Evolutionary conservation across 2,888 invertebrate genomes (phyloP).

Genomic region (Callyntrura guangdongensis): DNA sequence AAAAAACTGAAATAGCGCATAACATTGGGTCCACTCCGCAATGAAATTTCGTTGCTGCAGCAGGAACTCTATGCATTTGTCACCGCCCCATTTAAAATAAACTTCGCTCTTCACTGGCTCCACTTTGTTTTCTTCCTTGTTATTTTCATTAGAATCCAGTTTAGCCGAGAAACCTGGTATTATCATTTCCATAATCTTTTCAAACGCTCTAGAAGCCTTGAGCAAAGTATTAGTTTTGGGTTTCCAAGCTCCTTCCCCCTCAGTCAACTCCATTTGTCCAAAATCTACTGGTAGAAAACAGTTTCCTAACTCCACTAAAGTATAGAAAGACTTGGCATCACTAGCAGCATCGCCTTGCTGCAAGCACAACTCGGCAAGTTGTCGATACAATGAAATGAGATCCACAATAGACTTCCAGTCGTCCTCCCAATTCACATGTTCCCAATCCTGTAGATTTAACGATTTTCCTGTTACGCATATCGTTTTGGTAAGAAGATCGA

Average conservation of each 20-base stretch:
- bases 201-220: slow-evolving; percentile 81
- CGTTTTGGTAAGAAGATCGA: slow-evolving; percentile 80
- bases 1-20: slow-evolving; percentile 81
- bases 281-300: slow-evolving; percentile 77
- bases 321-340: slow-evolving; percentile 68
- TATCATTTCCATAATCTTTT: slow-evolving; percentile 75
- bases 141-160: background rate
- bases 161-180: slow-evolving; percentile 50
- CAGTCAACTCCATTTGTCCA: slow-evolving; percentile 5
- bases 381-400: slow-evolving; percentile 78
- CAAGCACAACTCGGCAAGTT: slow-evolving; percentile 81
- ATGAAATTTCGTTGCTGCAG: slow-evolving; percentile 81
- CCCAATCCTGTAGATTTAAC: slow-evolving; percentile 63
- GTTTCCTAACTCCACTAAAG: slow-evolving; percentile 80
- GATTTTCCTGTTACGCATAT: slow-evolving; percentile 78
- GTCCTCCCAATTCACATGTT: slow-evolving; percentile 63
- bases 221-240: slow-evolving; percentile 78
- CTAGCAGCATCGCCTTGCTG: slow-evolving; percentile 41
- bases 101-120: slow-evolving; percentile 34
- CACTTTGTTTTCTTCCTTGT: slow-evolving; percentile 20
- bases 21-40: slow-evolving; percentile 82
- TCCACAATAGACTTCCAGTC: slow-evolving; percentile 79
- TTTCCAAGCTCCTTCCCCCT: slow-evolving; percentile 49
- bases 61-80: slow-evolving; percentile 81
- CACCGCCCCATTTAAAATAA: slow-evolving; percentile 79